Conservation (phyloP, 2,113 vertebrate genomes). For the Syrrhaptes paradoxus region DNA sequence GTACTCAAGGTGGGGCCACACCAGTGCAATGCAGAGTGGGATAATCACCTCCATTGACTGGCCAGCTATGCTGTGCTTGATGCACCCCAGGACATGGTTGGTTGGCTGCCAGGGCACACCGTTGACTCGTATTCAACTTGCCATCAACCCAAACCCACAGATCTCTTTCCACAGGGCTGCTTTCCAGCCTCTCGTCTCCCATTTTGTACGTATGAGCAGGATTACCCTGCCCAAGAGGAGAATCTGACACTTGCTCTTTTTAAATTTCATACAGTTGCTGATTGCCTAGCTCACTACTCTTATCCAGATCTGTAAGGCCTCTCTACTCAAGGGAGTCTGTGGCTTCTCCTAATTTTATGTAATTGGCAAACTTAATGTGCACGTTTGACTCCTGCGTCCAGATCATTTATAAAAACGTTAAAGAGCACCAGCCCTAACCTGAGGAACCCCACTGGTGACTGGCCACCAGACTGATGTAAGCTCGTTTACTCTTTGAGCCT, state of each 20-base stretch:
- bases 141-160: neutral
- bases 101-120: neutral
- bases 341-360: neutral
- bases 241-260: too few relatives aligned
- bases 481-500: neutral
- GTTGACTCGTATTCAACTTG: neutral
- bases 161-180: neutral
- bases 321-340: neutral
- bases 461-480: neutral
- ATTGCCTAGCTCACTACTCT: neutral
- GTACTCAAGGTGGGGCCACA: too few relatives aligned
- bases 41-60: too few relatives aligned
- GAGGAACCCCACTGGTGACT: neutral
- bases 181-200: too few relatives aligned
- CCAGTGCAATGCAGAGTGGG: too few relatives aligned
- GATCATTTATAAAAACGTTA: neutral
- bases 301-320: neutral
- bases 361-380: neutral
- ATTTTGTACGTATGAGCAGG: neutral
- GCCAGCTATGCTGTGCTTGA: neutral
- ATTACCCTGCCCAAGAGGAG: neutral
- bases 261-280: neutral
- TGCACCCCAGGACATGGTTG: neutral
- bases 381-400: accelerated
- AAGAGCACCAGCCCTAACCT: neutral